Evolutionary conservation across 2,113 vertebrate species (phyloP), one percentile per base, ranked within the genome.

Genomic region (Solea solea): DNA sequence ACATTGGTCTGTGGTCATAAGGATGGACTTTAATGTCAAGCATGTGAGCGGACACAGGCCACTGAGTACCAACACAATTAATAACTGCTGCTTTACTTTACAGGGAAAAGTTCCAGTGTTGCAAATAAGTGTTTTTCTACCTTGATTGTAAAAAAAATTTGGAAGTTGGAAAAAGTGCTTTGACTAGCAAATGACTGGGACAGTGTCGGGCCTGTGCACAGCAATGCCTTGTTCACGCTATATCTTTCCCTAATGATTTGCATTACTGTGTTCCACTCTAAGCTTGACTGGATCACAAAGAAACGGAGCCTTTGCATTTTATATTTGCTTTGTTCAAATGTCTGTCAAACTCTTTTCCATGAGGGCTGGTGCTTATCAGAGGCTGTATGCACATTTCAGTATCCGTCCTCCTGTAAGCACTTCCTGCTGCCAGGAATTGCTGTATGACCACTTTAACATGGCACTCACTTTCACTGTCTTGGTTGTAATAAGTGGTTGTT

Each of bases 121-220:
- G n/a, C 28, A 51, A 66, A 72, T 56, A 25, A 82, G 78, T 76
- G 69, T 72, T 84, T 80, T 74, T n/a, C 72, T 76, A 76, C 72
- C 74, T 84, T 88, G 81, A 91, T 92, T 87, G 87, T 90, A 88
- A 83, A 88, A 87, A 90, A 86, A 90, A 91, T 89, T n/a, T n/a
- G n/a, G n/a, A n/a, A 87, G 74, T 83, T 69, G 62, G 56, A 58
- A 72, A 72, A 82, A 25, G 80, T 78, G 69, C 69, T 93, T 93
- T 94, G 92, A 92, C 88, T 93, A 91, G 14, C 91, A 94, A 94
- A 94, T 94, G 79, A 85, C 49, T 1, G 59, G 25, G 50, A 90
- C 89, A 90, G 83, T 65, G 78, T 66, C 3, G 7, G 78, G 69
- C 64, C 77, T 89, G 86, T 92, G 72, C 61, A 0, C 34, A 15